Percentiles rank a stretch among this genome's conserved stretches.
phyloP scores from a whole-genome alignment of 2,888 invertebrate genomes.

The Pterobdella sp. region DNA sequence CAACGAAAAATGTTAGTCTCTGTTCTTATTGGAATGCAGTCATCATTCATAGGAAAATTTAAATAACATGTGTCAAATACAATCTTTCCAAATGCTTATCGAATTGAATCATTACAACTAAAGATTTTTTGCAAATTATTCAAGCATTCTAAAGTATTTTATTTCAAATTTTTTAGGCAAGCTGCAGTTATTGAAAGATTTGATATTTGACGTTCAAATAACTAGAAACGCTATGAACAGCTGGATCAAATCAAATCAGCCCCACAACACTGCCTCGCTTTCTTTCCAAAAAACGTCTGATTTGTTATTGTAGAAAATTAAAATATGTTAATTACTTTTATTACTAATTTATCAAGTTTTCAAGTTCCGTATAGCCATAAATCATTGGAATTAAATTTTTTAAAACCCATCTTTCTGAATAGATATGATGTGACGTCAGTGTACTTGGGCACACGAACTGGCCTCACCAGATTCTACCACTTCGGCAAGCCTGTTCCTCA shows the following conservation, averaged over 20 bases:
- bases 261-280: no score
- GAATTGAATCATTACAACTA: no score
- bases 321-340: background rate
- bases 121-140: no score
- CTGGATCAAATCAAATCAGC: conserved; percentile 21
- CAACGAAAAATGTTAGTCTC: conserved; percentile 13
- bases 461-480: conserved; percentile 26
- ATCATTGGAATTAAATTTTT: no score
- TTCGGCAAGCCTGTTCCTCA: background rate
- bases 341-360: background rate
- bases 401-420: background rate
- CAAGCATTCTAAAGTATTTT: no score
- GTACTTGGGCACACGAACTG: conserved; percentile 17
- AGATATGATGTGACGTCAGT: conserved; percentile 18
- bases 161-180: conserved; percentile 22
- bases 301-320: background rate
- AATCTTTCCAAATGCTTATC: no score
- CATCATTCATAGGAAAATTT: no score
- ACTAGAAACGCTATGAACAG: conserved; percentile 17
- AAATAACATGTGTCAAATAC: no score
- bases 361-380: no score
- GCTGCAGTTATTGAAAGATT: conserved; percentile 7
- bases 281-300: no score
- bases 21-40: no score
- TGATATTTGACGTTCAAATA: conserved; percentile 18